Conservation (phyloP, 2,888 invertebrate species). For the Spilosoma lubricipeda region DNA sequence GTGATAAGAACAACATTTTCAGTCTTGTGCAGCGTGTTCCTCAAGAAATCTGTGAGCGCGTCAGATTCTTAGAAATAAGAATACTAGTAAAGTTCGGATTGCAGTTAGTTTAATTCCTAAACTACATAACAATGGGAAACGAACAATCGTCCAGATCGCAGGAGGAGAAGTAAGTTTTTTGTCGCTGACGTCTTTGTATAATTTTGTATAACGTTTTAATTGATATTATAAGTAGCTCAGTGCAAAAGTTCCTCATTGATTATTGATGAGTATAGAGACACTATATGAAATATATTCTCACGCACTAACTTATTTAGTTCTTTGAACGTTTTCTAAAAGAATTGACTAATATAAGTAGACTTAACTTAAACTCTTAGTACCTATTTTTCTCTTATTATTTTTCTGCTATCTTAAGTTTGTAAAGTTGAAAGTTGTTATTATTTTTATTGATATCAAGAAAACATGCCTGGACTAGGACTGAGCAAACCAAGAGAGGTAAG, state of each 20-base stretch:
- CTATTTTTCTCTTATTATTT: neutral
- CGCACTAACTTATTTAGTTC: neutral
- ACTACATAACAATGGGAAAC: conserved; percentile 14
- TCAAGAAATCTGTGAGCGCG: neutral
- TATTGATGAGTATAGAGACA: neutral
- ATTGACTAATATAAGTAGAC: no score
- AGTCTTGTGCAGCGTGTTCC: neutral
- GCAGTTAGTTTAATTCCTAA: neutral
- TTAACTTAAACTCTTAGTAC: no score
- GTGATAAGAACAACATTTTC: neutral
- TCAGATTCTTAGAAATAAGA: neutral
- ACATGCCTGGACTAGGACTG: no score
- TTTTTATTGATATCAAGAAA: neutral
- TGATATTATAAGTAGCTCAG: neutral
- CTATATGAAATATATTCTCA: neutral
- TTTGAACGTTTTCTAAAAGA: neutral
- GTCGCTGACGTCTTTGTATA: neutral
- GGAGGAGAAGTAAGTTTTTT: conserved; percentile 6
- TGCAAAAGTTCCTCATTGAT: neutral
- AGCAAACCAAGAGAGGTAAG: no score
- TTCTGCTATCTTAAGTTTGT: neutral
- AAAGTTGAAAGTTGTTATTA: no score
- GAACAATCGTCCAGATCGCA: neutral
- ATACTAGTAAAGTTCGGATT: neutral
- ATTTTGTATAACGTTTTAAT: neutral